Conservation (phyloP, 2,797 vertebrate species). For the Vespertilio murinus region DNA sequence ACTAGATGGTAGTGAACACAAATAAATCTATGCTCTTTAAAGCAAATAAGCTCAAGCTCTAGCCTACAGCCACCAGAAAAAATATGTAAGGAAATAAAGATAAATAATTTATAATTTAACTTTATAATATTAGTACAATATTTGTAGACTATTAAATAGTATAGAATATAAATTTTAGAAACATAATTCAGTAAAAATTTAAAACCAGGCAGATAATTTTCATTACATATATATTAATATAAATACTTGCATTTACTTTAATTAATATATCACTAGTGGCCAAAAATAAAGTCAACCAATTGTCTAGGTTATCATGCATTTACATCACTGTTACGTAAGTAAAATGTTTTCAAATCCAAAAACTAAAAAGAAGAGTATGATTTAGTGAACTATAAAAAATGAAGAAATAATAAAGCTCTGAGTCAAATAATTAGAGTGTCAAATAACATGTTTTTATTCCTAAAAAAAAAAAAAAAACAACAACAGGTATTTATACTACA, state of each 20-base stretch:
- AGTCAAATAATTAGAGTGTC: background rate
- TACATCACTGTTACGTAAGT: background rate
- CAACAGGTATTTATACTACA: background rate
- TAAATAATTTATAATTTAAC: background rate
- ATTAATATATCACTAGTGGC: background rate
- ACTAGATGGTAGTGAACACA: conserved; percentile 79
- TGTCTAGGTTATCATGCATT: background rate
- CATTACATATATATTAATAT: background rate
- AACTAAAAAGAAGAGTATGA: background rate
- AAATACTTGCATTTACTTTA: background rate
- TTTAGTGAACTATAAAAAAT: background rate
- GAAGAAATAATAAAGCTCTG: background rate
- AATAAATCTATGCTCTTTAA: conserved; percentile 12
- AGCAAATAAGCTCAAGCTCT: background rate
- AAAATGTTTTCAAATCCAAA: conserved; percentile 35
- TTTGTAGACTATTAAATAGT: background rate
- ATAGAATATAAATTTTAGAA: background rate
- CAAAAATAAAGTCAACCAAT: conserved; percentile 28
- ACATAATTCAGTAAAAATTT: background rate
- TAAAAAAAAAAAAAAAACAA: too few relatives aligned
- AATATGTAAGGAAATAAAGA: background rate
- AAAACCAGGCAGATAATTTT: background rate
- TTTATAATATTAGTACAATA: background rate
- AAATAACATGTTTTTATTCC: conserved; percentile 29
- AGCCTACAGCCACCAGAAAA: background rate